These are phyloP conservation scores for Riptortus pedestris DNA, from an alignment of 1,140 invertebrate species.

Conservation along the genomic window DNA sequence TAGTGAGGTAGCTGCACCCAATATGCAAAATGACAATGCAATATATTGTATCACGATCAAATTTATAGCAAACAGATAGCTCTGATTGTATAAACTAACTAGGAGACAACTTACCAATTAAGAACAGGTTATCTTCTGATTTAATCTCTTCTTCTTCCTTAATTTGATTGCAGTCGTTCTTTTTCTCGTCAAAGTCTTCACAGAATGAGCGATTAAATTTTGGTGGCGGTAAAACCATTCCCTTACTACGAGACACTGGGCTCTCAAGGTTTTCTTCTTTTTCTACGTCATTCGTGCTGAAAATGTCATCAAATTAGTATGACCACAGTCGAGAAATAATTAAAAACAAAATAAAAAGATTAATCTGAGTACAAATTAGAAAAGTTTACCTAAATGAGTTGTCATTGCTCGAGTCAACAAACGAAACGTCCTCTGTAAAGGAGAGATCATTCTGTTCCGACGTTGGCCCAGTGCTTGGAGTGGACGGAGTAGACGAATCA, in stretches of 20 bases:
- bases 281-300: not conserved
- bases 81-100: too few relatives aligned
- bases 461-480: not conserved
- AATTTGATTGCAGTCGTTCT: not conserved
- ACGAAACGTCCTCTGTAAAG: not conserved
- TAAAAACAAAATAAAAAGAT: too few relatives aligned
- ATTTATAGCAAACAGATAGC: too few relatives aligned
- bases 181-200: not conserved
- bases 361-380: too few relatives aligned
- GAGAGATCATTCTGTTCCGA: not conserved
- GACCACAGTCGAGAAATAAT: not conserved
- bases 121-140: not conserved
- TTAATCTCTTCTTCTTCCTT: not conserved
- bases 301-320: not conserved
- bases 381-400: conserved; percentile 16
- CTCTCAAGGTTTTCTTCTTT: not conserved
- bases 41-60: too few relatives aligned
- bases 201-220: not conserved
- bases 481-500: not conserved
- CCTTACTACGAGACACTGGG: not conserved
- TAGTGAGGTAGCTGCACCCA: too few relatives aligned
- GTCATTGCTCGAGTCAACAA: not conserved
- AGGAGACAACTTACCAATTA: not conserved
- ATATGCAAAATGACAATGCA: too few relatives aligned
- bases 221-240: conserved; percentile 10